Evolutionary conservation across 2,797 vertebrate species (phyloP).

Genomic region (Erethizon dorsatum): DNA sequence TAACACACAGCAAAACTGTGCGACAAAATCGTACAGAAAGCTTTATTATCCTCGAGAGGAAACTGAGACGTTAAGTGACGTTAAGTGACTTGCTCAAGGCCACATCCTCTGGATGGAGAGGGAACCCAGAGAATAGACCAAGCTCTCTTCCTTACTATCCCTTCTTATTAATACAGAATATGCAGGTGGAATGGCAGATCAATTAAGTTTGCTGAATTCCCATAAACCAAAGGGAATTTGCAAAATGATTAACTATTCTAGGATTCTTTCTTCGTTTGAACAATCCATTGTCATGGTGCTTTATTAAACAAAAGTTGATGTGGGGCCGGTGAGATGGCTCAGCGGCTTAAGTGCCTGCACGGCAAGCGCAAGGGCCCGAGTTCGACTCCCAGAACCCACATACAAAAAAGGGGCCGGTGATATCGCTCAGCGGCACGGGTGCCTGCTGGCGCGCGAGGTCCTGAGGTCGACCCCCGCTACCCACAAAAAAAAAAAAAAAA

Average conservation of each 20-base stretch:
- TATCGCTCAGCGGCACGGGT: too few relatives aligned
- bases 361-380: too few relatives aligned
- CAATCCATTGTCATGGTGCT: neutral
- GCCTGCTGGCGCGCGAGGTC: too few relatives aligned
- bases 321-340: too few relatives aligned
- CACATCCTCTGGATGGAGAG: neutral
- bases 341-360: too few relatives aligned
- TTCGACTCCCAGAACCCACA: too few relatives aligned
- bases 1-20: neutral
- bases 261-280: neutral
- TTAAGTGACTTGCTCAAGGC: neutral
- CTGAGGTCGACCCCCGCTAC: too few relatives aligned
- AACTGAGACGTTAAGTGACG: rapidly evolving
- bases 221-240: neutral
- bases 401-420: too few relatives aligned
- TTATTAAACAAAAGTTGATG: constrained; percentile 2
- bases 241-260: neutral
- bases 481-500: too few relatives aligned
- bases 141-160: too few relatives aligned
- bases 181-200: neutral
- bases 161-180: neutral
- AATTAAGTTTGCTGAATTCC: neutral
- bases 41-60: neutral
- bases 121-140: neutral
- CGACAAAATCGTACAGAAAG: neutral